phyloP scores from a whole-genome alignment of 1,140 invertebrate species.

The Aporrectodea caliginosa region DNA sequence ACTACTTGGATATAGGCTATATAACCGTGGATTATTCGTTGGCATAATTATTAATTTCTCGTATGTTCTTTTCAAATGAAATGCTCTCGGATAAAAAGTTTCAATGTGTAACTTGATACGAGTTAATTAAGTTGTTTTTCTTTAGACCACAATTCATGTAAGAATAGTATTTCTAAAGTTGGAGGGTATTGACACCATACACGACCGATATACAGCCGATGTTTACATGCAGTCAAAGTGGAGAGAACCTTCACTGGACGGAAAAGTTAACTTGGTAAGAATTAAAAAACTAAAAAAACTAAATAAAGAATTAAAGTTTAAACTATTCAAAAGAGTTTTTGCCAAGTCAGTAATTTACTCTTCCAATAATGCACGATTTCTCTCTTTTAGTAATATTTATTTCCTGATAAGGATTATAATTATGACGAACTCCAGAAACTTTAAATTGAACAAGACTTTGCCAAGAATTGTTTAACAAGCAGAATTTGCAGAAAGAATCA shows the following conservation, averaged over 20 bases:
- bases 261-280: constrained; percentile 19
- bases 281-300: not conserved
- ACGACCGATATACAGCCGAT: constrained; percentile 53
- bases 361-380: not conserved
- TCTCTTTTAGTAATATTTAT: not conserved
- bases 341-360: too few species aligned
- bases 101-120: too few species aligned
- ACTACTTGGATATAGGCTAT: too few species aligned
- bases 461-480: not conserved
- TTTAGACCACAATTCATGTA: not conserved
- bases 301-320: too few species aligned
- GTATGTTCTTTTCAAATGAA: too few species aligned
- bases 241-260: constrained; percentile 50
- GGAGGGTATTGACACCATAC: constrained; percentile 47
- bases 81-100: too few species aligned
- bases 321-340: too few species aligned
- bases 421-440: not conserved
- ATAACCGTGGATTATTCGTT: too few species aligned
- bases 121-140: too few species aligned
- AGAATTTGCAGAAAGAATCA: too few species aligned
- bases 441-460: not conserved
- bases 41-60: too few species aligned
- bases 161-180: not conserved
- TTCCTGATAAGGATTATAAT: not conserved
- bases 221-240: constrained; percentile 52